Percentiles rank a stretch among this genome's conserved stretches.
These are phyloP conservation scores for Acropternis orthonyx DNA, from an alignment of 2,797 vertebrate species.

Conservation along the genomic window DNA sequence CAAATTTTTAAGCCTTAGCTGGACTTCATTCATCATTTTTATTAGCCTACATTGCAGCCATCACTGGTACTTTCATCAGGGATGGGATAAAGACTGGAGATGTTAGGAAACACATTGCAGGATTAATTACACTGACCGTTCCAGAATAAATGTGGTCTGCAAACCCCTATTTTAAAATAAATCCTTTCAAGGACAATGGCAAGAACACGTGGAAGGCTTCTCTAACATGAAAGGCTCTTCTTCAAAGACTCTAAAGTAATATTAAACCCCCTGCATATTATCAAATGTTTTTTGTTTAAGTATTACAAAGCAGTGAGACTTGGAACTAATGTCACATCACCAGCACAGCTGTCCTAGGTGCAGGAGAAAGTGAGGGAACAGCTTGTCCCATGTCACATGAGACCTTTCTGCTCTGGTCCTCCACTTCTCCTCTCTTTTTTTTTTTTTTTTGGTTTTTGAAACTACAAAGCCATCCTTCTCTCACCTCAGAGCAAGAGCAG, in stretches of 20 bases:
- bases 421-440: neutral
- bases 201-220: slow-evolving; percentile 6
- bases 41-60: neutral
- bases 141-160: neutral
- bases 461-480: neutral
- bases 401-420: neutral
- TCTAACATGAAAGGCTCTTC: neutral
- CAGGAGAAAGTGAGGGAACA: neutral
- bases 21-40: neutral
- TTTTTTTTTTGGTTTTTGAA: neutral
- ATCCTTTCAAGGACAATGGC: neutral
- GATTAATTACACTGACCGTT: neutral
- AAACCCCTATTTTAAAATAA: slow-evolving; percentile 3
- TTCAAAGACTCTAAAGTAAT: neutral
- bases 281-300: neutral
- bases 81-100: neutral
- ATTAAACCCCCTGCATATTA: neutral
- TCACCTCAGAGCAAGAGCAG: neutral
- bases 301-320: neutral
- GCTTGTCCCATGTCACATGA: neutral
- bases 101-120: neutral
- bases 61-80: neutral
- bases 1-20: neutral
- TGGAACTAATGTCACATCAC: neutral
- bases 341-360: neutral